Evolutionary conservation across 2,888 invertebrate genomes (phyloP).

Genomic region (Chalcis sispes): DNA sequence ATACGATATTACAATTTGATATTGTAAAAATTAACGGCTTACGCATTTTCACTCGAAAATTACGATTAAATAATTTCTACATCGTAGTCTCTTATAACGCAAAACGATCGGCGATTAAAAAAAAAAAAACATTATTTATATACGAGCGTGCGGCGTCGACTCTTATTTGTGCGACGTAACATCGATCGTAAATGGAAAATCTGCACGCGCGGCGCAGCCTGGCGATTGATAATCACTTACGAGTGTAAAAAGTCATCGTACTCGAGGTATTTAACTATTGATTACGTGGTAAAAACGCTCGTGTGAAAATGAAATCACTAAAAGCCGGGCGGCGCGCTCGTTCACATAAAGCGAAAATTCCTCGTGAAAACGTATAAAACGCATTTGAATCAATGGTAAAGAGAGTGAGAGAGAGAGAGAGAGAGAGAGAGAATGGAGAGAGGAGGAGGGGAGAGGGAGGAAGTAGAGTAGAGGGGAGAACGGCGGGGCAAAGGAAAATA

Average conservation of each 20-base stretch:
- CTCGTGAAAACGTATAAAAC: conserved; percentile 43
- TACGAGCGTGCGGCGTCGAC: no score
- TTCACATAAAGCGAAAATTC: conserved; percentile 37
- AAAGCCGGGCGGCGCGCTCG: not conserved
- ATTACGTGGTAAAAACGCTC: conserved; percentile 48
- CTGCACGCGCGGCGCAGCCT: conserved; percentile 16
- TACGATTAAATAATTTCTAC: no score
- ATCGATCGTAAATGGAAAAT: conserved; percentile 31
- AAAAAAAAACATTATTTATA: conserved; percentile 3
- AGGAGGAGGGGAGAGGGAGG: not conserved
- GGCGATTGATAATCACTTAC: conserved; percentile 38
- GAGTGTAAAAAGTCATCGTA: conserved; percentile 11
- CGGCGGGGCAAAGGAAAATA: conserved; percentile 47
- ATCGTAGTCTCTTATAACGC: no score
- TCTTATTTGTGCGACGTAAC: conserved; percentile 19
- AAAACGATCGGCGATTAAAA: no score
- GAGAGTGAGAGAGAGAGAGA: not conserved
- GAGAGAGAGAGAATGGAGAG: not conserved
- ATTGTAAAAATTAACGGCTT: not conserved
- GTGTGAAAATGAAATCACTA: conserved; percentile 48
- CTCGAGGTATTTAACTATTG: conserved; percentile 44
- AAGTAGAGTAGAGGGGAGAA: not conserved
- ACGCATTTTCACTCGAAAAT: conserved; percentile 5
- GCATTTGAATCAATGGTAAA: conserved; percentile 43
- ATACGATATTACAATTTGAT: not conserved